Percentiles rank a stretch among this genome's conserved stretches.
Evolutionary conservation across 1,140 invertebrate genomes (phyloP).

Genomic region (Druon quercuslanigerum): DNA sequence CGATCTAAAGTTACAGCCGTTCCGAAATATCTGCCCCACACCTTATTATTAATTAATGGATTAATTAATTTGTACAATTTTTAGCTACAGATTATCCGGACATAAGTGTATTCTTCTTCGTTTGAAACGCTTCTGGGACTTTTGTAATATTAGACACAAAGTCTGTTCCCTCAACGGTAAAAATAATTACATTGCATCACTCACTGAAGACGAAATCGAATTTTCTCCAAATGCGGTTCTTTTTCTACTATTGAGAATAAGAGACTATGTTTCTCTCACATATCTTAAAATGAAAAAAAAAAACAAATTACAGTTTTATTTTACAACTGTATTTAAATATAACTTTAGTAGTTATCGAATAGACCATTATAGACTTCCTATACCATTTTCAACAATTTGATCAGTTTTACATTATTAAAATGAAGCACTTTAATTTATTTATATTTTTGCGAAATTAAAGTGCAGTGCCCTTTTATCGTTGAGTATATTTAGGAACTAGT

Average conservation of each 20-base stretch:
- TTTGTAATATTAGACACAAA: slow-evolving; percentile 33
- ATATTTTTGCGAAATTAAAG: background rate
- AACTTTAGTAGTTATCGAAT: slow-evolving; percentile 13
- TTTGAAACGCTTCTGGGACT: slow-evolving; percentile 19
- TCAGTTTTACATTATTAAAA: no score
- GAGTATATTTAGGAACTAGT: slow-evolving; percentile 21
- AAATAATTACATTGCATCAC: no score
- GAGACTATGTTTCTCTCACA: slow-evolving; percentile 34
- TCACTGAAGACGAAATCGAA: background rate
- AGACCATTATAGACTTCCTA: no score
- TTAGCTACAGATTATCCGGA: no score
- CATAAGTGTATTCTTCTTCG: no score
- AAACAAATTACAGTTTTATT: background rate
- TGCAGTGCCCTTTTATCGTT: background rate
- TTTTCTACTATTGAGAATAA: slow-evolving; percentile 33
- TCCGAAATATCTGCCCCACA: background rate
- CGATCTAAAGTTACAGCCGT: slow-evolving; percentile 27
- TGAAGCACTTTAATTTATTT: background rate
- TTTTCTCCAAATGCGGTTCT: slow-evolving; percentile 9
- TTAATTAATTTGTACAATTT: slow-evolving; percentile 43
- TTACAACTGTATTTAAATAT: no score
- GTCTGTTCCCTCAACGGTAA: slow-evolving; percentile 26
- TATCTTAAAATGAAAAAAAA: slow-evolving; percentile 17
- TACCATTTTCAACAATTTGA: no score
- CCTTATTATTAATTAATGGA: slow-evolving; percentile 37